Evolutionary conservation across 2,113 vertebrate species (phyloP), one percentile per base, ranked within the genome.

Genomic region (Phalacrocorax aristotelis): DNA sequence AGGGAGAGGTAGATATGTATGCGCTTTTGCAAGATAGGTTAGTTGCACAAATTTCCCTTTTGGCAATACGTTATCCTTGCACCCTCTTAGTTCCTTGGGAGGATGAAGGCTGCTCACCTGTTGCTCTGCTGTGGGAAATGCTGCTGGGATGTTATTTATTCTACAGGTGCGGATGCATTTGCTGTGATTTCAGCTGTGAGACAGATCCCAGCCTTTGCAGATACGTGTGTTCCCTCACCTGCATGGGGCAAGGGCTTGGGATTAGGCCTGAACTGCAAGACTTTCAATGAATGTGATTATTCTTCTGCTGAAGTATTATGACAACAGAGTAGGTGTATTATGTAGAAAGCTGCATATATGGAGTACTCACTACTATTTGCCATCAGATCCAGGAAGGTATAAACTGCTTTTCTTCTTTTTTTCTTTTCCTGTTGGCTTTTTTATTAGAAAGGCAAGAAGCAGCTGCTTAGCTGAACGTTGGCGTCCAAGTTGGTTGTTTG

Each of bases 401-500:
- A 92, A 79, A 74, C 60, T 87, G 64, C 48, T 46, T 3, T 87
- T n/a, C 46, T 48, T 3, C 83, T n/a, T 64, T 46, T 46, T 46
- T 46, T 29, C 36, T n/a, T 21, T 21, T 58, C 19, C 36, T 74
- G 38, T 52, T 68, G 26, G n/a, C 21, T 95, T 81, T 93, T 95
- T 95, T 84, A 81, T 87, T 87, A 76, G 72, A 94, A 92, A 89
- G 76, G 90, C 74, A 70, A 89, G 87, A 79, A 91, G 81, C 94
- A 96, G 90, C 96, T 97, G 95, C 68, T 68, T 91, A 61, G 60
- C 64, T 95, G 72, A 82, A 78, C 18, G 52, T 75, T 90, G 80
- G 81, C 93, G 87, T 82, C 54, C 90, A 83, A n/a, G 74, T 70
- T 86, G 89, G 84, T 89, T 95, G 92, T 75, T 98, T 97, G 95